Conservation (phyloP, 2,797 vertebrate species). For the Silurus lanzhouensis region DNA sequence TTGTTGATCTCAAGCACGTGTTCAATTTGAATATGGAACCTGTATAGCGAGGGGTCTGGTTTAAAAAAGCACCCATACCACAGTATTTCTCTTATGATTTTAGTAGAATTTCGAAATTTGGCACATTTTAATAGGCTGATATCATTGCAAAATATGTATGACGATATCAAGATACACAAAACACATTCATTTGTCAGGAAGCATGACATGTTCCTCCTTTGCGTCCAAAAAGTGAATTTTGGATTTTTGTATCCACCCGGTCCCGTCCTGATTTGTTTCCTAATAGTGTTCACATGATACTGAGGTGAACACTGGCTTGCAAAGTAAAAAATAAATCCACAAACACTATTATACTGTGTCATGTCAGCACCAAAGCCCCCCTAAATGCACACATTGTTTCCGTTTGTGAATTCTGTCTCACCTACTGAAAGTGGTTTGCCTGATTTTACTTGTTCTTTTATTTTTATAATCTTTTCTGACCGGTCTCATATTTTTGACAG, state of each 20-base stretch:
- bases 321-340: background rate
- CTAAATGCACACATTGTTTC: background rate
- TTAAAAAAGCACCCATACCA: background rate
- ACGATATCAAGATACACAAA: background rate
- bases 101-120: background rate
- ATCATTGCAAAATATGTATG: background rate
- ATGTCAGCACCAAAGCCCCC: background rate
- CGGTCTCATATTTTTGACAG: background rate
- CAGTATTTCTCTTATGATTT: too few relatives aligned
- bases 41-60: background rate
- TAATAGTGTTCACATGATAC: too few relatives aligned
- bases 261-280: too few relatives aligned
- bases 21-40: background rate
- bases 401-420: background rate
- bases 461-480: background rate
- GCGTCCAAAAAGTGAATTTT: background rate
- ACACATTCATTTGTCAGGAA: too few relatives aligned
- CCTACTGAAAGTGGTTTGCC: background rate
- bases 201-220: too few relatives aligned
- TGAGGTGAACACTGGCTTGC: background rate
- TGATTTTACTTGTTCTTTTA: too few relatives aligned
- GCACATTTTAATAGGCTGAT: background rate
- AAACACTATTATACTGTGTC: background rate
- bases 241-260: background rate
- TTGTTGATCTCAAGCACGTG: background rate